These are phyloP conservation scores for Julus scanicus DNA, from an alignment of 2,888 invertebrate species.

Conservation along the genomic window DNA sequence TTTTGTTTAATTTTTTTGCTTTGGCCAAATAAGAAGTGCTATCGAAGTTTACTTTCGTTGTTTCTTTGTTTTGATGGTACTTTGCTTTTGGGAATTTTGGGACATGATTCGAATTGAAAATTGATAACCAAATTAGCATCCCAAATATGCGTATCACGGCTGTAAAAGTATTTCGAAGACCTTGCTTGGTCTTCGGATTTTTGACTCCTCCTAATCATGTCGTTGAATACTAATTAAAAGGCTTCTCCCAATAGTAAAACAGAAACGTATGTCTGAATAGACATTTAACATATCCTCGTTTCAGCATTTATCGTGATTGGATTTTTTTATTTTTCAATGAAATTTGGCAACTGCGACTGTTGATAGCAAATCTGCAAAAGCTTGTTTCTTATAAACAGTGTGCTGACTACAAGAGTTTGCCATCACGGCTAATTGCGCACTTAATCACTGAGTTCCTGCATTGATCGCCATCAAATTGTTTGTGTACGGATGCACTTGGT, in stretches of 20 bases:
- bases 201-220: background rate
- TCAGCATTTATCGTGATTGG: background rate
- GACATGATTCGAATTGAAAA: background rate
- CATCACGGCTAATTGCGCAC: constrained; percentile 38
- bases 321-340: background rate
- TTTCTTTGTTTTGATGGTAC: no score
- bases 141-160: background rate
- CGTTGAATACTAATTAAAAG: background rate
- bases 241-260: background rate
- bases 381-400: no score
- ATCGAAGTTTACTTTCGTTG: no score
- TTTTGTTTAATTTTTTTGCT: no score
- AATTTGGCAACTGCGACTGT: constrained; percentile 20
- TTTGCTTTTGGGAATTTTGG: background rate
- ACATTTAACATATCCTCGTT: background rate
- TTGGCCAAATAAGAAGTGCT: no score
- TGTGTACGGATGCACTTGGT: constrained; percentile 37
- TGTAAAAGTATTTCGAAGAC: background rate
- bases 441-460: constrained; percentile 20
- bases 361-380: background rate
- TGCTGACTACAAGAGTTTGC: constrained; percentile 30
- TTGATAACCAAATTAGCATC: background rate
- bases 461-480: constrained; percentile 39
- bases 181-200: background rate
- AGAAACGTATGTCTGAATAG: background rate